phyloP scores from a whole-genome alignment of 2,797 vertebrate species.

The Gymnodraco acuticeps region DNA sequence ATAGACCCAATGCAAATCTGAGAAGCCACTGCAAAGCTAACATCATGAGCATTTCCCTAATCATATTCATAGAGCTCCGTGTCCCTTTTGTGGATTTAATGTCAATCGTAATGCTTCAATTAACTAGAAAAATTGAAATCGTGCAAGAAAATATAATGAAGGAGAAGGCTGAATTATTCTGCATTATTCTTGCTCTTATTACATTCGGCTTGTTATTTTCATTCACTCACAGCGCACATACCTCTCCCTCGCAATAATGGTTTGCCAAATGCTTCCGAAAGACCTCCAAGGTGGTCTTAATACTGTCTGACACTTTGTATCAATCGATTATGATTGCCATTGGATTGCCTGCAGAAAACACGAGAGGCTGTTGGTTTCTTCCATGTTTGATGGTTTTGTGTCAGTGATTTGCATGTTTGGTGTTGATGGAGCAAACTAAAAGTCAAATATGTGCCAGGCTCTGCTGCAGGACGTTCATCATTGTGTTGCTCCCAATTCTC shows the following conservation, averaged over 20 bases:
- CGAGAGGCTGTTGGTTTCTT: slow-evolving; percentile 64
- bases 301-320: slow-evolving; percentile 45
- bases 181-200: slow-evolving; percentile 36
- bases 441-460: slow-evolving; percentile 14
- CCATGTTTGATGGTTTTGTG: slow-evolving; percentile 64
- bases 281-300: slow-evolving; percentile 77
- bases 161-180: slow-evolving; percentile 39
- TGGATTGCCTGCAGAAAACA: slow-evolving; percentile 55
- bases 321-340: slow-evolving; percentile 43
- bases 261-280: slow-evolving; percentile 79
- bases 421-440: slow-evolving; percentile 59
- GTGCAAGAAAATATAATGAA: slow-evolving; percentile 24
- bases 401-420: slow-evolving; percentile 76
- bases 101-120: slow-evolving; percentile 28
- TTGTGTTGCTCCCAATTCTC: slow-evolving; percentile 43
- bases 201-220: slow-evolving; percentile 40
- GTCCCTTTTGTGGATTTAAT: slow-evolving; percentile 33
- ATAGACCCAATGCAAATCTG: slow-evolving; percentile 40
- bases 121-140: slow-evolving; percentile 31
- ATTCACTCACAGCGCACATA: slow-evolving; percentile 49
- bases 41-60: slow-evolving; percentile 35
- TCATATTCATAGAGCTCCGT: slow-evolving; percentile 41
- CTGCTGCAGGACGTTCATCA: slow-evolving; percentile 41
- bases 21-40: slow-evolving; percentile 6
- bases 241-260: slow-evolving; percentile 77